Evolutionary conservation across 2,888 invertebrate species (phyloP).

Genomic region (Carpatolechia fugitivella): DNA sequence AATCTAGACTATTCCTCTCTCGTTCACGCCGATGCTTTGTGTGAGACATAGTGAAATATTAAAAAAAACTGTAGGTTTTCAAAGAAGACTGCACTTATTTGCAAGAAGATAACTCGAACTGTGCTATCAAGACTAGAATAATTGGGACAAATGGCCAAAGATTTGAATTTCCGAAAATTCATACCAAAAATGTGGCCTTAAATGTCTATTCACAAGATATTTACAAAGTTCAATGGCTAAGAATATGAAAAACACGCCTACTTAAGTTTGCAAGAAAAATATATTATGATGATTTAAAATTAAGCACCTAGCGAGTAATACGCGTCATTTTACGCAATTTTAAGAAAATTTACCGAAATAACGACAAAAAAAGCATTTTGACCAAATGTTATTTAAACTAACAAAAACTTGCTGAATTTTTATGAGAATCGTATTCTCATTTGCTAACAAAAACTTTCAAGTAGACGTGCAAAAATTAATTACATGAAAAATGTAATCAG

Average conservation of each 20-base stretch:
- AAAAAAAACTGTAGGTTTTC: not conserved
- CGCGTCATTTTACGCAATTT: too few relatives aligned
- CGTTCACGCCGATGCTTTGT: too few relatives aligned
- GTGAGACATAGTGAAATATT: too few relatives aligned
- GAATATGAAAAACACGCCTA: slow-evolving; percentile 31
- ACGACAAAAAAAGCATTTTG: too few relatives aligned
- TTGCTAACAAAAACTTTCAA: slow-evolving; percentile 1
- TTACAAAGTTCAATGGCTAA: slow-evolving; percentile 65
- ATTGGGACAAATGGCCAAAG: slow-evolving; percentile 46
- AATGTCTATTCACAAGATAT: slow-evolving; percentile 50
- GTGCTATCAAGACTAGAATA: slow-evolving; percentile 65
- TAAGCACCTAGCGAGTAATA: not conserved
- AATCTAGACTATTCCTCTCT: not conserved
- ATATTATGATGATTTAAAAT: not conserved
- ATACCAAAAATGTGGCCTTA: slow-evolving; percentile 48
- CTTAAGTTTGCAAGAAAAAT: not conserved
- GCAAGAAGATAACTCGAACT: slow-evolving; percentile 16
- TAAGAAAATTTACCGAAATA: too few relatives aligned
- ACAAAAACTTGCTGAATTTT: too few relatives aligned
- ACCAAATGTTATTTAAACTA: too few relatives aligned
- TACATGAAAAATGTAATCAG: slow-evolving; percentile 49
- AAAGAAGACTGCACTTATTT: slow-evolving; percentile 15
- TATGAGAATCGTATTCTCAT: too few relatives aligned
- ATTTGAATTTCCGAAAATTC: slow-evolving; percentile 26
- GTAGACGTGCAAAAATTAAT: slow-evolving; percentile 23